These are phyloP conservation scores for Lycopodina hypogea DNA, from an alignment of 37 sponge, comb jelly and placozoan species.

Conservation along the genomic window DNA sequence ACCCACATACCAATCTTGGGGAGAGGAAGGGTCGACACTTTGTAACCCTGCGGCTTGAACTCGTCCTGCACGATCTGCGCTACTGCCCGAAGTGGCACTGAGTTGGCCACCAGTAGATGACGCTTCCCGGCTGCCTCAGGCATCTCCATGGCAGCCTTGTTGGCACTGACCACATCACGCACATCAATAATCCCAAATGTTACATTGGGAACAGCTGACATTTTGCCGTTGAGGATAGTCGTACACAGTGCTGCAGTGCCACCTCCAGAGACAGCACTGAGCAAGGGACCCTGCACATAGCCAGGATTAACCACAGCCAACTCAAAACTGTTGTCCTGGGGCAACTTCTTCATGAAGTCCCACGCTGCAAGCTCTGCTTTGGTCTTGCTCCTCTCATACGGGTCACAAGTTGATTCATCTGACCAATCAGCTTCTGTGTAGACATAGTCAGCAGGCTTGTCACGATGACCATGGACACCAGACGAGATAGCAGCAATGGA, in stretches of 20 bases:
- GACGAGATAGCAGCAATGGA: slow-evolving; percentile 76
- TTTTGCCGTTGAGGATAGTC: slow-evolving; percentile 40
- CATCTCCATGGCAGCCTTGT: slow-evolving; percentile 78
- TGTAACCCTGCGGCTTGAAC: slow-evolving; percentile 82
- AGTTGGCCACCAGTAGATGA: slow-evolving; percentile 13
- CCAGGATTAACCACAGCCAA: slow-evolving; percentile 75
- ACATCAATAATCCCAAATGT: slow-evolving; percentile 69
- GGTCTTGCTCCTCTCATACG: slow-evolving; percentile 82
- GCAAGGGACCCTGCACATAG: slow-evolving; percentile 71
- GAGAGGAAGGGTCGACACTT: slow-evolving; percentile 9
- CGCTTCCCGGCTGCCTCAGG: slow-evolving; percentile 75
- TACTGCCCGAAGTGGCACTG: slow-evolving; percentile 46
- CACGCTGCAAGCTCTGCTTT: slow-evolving; percentile 86
- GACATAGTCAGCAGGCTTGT: slow-evolving; percentile 24
- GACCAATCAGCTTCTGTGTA: slow-evolving; percentile 89
- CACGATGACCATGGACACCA: slow-evolving; percentile 45
- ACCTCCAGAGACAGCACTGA: slow-evolving; percentile 41
- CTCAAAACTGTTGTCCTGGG: slow-evolving; percentile 76
- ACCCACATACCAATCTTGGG: slow-evolving; percentile 59
- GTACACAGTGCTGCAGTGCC: slow-evolving; percentile 17
- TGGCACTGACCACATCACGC: slow-evolving; percentile 84
- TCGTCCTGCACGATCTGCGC: slow-evolving; percentile 53
- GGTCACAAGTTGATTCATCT: slow-evolving; percentile 8
- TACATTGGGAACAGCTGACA: slow-evolving; percentile 61
- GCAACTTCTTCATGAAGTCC: slow-evolving; percentile 61